Percentiles rank a stretch among this genome's conserved stretches.
Conservation (phyloP, 2,797 vertebrate species). For the Acrossocheilus fasciatus region DNA sequence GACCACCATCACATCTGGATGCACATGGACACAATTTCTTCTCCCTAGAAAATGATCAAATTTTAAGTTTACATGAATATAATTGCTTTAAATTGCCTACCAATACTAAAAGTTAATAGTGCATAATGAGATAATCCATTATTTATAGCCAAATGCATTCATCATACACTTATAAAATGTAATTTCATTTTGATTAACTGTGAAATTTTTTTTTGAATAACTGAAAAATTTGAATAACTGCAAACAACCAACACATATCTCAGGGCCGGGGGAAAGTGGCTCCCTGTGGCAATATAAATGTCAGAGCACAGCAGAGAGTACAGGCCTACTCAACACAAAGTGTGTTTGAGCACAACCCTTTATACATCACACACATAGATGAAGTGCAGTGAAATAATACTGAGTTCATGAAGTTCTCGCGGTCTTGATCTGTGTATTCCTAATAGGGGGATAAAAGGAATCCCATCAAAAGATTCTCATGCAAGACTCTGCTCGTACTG, state of each 20-base stretch:
- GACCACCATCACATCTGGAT: conserved; percentile 11
- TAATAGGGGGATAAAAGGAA: conserved; percentile 37
- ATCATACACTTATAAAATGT: background rate
- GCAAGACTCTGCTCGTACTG: background rate
- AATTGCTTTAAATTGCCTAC: conserved; percentile 1
- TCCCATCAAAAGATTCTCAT: conserved; percentile 12
- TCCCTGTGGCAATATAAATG: conserved; percentile 43
- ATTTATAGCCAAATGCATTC: background rate
- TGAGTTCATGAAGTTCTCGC: conserved; percentile 2
- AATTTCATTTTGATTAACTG: background rate
- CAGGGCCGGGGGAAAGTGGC: conserved; percentile 21
- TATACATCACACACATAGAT: conserved; percentile 17
- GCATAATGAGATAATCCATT: background rate
- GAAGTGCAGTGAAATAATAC: conserved; percentile 7
- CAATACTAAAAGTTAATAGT: background rate
- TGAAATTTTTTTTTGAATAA: background rate
- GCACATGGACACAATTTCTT: background rate
- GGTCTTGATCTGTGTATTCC: background rate
- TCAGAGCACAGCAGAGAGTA: conserved; percentile 31
- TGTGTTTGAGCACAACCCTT: conserved; percentile 1
- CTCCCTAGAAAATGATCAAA: background rate
- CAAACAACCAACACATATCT: conserved; percentile 11
- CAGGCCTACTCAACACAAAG: conserved; percentile 11
- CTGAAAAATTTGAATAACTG: background rate
- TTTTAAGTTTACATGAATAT: background rate